Evolutionary conservation across 2,888 invertebrate species (phyloP).

Genomic region (Nebria salina): DNA sequence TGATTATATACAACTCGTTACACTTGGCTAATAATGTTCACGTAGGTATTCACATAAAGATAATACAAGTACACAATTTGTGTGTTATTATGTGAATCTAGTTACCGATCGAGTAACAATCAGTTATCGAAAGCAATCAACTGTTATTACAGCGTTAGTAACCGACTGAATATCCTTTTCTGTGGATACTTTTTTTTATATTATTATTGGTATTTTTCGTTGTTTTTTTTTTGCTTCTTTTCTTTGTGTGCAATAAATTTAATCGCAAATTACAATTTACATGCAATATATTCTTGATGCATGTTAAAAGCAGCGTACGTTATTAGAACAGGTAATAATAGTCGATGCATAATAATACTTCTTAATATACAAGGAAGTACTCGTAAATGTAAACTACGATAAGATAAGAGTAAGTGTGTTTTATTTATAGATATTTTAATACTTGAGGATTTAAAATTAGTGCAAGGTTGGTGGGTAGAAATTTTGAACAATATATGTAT

Average conservation of each 20-base stretch:
- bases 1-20: constrained; percentile 34
- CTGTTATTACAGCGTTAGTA: constrained; percentile 33
- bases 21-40: constrained; percentile 2
- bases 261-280: constrained; percentile 44
- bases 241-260: constrained; percentile 33
- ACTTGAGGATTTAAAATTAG: no score
- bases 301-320: constrained; percentile 4
- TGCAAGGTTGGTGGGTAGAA: no score
- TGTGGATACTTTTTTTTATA: no score
- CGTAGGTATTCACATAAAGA: not conserved
- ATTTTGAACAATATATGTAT: no score
- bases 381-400: not conserved
- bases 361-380: constrained; percentile 3
- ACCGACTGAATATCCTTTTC: constrained; percentile 7
- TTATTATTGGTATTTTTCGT: not conserved
- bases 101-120: constrained; percentile 41
- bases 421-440: no score
- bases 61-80: not conserved
- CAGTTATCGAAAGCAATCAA: constrained; percentile 25
- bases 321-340: not conserved
- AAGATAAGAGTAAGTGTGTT: not conserved
- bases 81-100: not conserved
- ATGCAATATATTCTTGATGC: constrained; percentile 31
- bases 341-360: not conserved
- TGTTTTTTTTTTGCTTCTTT: constrained; percentile 11